Conservation (phyloP, 2,888 invertebrate genomes). For the Sclerodermus sp. region DNA sequence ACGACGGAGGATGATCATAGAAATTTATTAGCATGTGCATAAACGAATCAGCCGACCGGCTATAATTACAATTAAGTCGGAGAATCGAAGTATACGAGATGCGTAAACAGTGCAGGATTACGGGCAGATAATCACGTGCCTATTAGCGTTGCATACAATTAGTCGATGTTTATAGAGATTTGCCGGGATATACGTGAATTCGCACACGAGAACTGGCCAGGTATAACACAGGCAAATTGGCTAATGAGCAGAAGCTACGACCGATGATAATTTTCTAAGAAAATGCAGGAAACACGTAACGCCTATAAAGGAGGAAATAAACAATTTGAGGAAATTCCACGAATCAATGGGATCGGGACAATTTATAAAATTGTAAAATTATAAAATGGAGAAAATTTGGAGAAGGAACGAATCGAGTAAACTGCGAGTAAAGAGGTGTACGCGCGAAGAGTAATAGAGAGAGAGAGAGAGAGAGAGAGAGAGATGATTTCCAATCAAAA, state of each 20-base stretch:
- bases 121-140: slow-evolving; percentile 13
- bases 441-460: background rate
- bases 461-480: slow-evolving; percentile 1
- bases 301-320: background rate
- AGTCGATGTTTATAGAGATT: background rate
- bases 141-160: slow-evolving; percentile 7
- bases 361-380: no score
- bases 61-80: background rate
- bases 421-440: background rate
- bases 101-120: slow-evolving; percentile 12
- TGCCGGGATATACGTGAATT: slow-evolving; percentile 9
- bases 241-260: slow-evolving; percentile 5
- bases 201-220: slow-evolving; percentile 1
- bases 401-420: no score
- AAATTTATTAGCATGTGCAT: background rate
- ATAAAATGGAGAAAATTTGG: no score
- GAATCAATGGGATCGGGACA: no score
- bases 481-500: no score
- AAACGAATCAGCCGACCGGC: no score
- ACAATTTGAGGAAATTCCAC: no score
- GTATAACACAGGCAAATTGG: background rate
- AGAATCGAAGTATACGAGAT: background rate
- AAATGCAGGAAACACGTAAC: no score
- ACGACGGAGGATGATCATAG: background rate
- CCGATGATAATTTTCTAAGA: no score